A percentile compares a stretch with the other conserved stretches of the same genome.
Evolutionary conservation across 2,888 invertebrate genomes (phyloP).

Genomic region (Charanyca ferruginea): DNA sequence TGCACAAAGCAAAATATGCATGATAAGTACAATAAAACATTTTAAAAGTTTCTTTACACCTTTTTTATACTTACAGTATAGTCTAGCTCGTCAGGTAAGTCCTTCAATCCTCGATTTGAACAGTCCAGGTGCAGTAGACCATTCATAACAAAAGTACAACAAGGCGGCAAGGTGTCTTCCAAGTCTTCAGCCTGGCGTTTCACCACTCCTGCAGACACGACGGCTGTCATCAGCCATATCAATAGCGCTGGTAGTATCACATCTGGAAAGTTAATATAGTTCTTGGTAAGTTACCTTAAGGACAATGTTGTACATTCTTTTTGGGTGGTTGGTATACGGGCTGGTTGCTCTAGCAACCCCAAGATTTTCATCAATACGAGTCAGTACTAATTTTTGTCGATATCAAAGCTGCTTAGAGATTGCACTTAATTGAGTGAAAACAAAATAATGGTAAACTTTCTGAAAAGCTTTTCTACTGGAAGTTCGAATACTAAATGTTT

Average conservation of each 20-base stretch:
- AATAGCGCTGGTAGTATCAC: constrained; percentile 71
- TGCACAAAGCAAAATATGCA: background rate
- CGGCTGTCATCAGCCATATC: constrained; percentile 78
- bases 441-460: too few relatives aligned
- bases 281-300: background rate
- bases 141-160: constrained; percentile 73
- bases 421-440: too few relatives aligned
- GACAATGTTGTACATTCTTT: too few relatives aligned
- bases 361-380: too few relatives aligned
- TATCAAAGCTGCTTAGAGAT: too few relatives aligned
- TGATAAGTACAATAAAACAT: background rate
- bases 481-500: too few relatives aligned
- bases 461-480: too few relatives aligned
- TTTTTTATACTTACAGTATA: constrained; percentile 75
- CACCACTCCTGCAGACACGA: constrained; percentile 72
- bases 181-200: constrained; percentile 68
- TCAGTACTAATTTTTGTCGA: too few relatives aligned
- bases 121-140: constrained; percentile 79
- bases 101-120: constrained; percentile 78
- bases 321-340: too few relatives aligned
- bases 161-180: constrained; percentile 65
- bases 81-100: constrained; percentile 81
- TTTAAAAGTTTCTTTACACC: background rate
- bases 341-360: background rate
- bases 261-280: constrained; percentile 72